These are phyloP conservation scores for Augochlorella aurata DNA, from an alignment of 2,888 invertebrate species.

Conservation along the genomic window DNA sequence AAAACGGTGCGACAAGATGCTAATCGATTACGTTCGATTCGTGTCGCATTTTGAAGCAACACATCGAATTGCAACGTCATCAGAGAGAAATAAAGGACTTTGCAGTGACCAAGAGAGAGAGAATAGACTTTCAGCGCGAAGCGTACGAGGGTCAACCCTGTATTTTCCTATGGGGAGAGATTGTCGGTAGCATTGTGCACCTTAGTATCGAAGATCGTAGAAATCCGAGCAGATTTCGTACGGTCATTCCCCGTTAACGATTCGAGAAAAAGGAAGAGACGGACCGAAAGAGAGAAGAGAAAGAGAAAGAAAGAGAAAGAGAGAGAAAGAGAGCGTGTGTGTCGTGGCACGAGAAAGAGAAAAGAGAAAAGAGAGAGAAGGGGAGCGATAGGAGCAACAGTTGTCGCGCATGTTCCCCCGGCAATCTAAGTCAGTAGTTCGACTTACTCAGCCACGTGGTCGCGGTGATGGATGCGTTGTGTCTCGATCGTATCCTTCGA, in stretches of 20 bases:
- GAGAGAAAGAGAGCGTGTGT: neutral
- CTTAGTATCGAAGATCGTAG: neutral
- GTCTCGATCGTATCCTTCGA: slow-evolving; percentile 59
- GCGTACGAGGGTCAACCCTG: too few species aligned
- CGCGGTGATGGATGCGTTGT: slow-evolving; percentile 56
- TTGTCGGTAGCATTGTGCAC: too few species aligned
- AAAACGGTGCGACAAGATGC: too few species aligned
- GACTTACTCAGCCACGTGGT: slow-evolving; percentile 80
- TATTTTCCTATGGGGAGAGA: neutral
- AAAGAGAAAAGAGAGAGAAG: neutral
- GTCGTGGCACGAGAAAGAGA: neutral
- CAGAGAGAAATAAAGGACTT: too few species aligned
- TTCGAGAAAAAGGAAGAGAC: neutral
- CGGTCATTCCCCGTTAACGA: neutral
- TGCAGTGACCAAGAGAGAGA: too few species aligned
- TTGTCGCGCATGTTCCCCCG: neutral
- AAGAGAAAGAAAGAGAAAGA: neutral
- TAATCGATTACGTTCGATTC: too few species aligned
- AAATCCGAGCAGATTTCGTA: neutral
- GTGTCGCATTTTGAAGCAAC: too few species aligned
- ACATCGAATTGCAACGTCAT: too few species aligned
- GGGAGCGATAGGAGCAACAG: neutral
- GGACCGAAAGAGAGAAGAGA: neutral
- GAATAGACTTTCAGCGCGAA: too few species aligned
- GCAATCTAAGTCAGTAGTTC: slow-evolving; percentile 40